Percentiles rank a stretch among this genome's conserved stretches.
Evolutionary conservation across 37 sponge, comb jelly and placozoan genomes (phyloP).

Genomic region (Haliclona indistincta): DNA sequence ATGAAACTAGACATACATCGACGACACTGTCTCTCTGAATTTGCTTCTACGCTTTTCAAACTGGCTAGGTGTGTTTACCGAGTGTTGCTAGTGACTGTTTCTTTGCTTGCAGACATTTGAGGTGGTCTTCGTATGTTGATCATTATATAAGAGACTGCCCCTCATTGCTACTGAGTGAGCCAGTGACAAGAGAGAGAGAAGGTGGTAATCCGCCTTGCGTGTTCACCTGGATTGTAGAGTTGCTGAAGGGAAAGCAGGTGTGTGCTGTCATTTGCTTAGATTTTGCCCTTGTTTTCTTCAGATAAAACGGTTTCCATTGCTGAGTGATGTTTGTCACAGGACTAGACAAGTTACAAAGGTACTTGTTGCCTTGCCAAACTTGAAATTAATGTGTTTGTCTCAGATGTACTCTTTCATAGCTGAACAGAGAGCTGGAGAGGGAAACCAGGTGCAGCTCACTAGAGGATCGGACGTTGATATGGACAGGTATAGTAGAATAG

Average conservation of each 20-base stretch:
- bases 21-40: not conserved
- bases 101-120: constrained; percentile 13
- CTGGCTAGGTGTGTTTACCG: constrained; percentile 1
- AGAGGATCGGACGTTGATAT: too few relatives aligned
- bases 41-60: constrained; percentile 8
- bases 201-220: not conserved
- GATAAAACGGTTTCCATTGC: constrained; percentile 38
- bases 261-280: not conserved
- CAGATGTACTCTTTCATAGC: too few relatives aligned
- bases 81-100: not conserved
- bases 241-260: not conserved
- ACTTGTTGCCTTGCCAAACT: not conserved
- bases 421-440: too few relatives aligned
- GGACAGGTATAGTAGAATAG: too few relatives aligned
- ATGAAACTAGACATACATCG: constrained; percentile 28
- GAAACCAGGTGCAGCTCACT: too few relatives aligned
- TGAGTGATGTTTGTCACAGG: constrained; percentile 24
- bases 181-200: not conserved
- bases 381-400: too few relatives aligned
- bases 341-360: constrained; percentile 35
- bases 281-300: too few relatives aligned
- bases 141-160: constrained; percentile 60
- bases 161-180: constrained; percentile 14
- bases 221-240: too few relatives aligned
- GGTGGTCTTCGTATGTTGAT: constrained; percentile 33